phyloP scores from a whole-genome alignment of 2,113 vertebrate species.

The Ictidomys tridecemlineatus region DNA sequence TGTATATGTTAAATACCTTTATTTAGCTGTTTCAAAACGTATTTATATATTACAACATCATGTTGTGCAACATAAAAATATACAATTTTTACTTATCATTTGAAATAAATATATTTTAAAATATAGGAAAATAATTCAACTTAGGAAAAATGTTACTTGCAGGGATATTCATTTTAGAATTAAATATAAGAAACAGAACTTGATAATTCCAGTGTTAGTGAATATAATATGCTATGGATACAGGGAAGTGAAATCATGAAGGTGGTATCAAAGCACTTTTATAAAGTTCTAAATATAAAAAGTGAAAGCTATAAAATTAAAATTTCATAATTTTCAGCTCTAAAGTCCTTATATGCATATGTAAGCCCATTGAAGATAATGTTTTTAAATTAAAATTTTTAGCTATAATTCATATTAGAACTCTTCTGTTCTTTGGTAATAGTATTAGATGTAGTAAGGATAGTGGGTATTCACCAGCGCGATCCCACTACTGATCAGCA shows the following conservation, averaged over 20 bases:
- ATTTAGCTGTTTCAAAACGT: neutral
- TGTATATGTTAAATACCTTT: neutral
- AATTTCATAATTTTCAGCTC: neutral
- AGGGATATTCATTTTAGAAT: neutral
- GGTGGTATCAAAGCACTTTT: neutral
- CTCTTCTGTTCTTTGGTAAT: neutral
- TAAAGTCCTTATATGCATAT: neutral
- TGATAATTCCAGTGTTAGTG: neutral
- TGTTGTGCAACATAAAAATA: neutral
- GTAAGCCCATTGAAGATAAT: neutral
- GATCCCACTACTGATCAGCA: no score
- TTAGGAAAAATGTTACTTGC: neutral
- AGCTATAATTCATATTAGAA: neutral
- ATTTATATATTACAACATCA: neutral
- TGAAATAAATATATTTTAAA: neutral
- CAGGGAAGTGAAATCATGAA: neutral
- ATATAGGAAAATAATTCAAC: neutral
- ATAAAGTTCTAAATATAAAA: neutral
- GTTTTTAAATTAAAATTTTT: conserved; percentile 6
- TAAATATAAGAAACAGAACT: neutral
- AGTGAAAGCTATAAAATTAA: neutral
- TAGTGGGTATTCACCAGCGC: neutral
- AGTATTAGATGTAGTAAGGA: neutral
- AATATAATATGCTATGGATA: neutral
- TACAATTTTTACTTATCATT: neutral